Conservation (phyloP, 2,888 invertebrate genomes). For the Ennomos fuscantarius region DNA sequence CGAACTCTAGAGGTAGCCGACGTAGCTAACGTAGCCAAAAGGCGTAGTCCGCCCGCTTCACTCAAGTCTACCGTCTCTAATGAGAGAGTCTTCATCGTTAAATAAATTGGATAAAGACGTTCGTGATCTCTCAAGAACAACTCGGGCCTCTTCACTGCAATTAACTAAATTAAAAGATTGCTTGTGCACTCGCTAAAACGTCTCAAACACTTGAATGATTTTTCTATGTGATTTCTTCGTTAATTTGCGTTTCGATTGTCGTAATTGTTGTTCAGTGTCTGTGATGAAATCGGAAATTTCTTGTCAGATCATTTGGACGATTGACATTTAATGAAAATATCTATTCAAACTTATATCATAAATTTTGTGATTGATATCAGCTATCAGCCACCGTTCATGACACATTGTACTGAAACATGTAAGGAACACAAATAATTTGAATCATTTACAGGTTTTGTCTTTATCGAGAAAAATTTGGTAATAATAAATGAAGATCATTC, state of each 20-base stretch:
- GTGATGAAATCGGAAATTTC: constrained; percentile 13
- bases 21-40: constrained; percentile 51
- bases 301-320: constrained; percentile 12
- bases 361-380: no score
- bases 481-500: no score
- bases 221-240: constrained; percentile 61
- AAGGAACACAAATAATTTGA: no score
- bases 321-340: background rate
- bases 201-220: constrained; percentile 60
- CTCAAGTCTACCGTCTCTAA: constrained; percentile 64
- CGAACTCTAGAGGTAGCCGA: constrained; percentile 61
- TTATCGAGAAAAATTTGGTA: no score
- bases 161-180: constrained; percentile 85
- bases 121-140: constrained; percentile 83
- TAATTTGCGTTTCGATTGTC: constrained; percentile 55
- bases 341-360: no score
- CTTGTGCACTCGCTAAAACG: constrained; percentile 76
- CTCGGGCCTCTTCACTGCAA: constrained; percentile 81
- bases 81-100: constrained; percentile 82
- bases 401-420: no score
- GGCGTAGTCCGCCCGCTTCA: constrained; percentile 51
- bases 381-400: no score
- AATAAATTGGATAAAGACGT: constrained; percentile 85
- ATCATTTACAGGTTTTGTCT: no score
- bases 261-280: constrained; percentile 16